phyloP scores from a whole-genome alignment of 2,113 vertebrate species.

The Siniperca chuatsi region DNA sequence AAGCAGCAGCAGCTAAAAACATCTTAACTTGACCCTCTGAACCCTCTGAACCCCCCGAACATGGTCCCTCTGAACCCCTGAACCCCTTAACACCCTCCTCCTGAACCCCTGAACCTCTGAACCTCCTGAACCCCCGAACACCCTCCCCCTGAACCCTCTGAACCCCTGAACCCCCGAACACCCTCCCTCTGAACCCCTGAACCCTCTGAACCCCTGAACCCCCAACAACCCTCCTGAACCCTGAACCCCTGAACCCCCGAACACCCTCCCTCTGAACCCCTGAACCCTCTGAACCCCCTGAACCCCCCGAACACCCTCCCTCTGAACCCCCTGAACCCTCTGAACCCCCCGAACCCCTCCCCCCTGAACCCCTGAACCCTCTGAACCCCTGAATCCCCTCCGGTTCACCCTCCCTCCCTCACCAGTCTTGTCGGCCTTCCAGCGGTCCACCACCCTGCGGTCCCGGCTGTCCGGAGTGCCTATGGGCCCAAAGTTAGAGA shows the following conservation, averaged over 20 bases:
- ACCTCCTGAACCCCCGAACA: neutral
- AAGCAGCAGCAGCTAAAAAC: too few relatives aligned
- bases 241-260: too few relatives aligned
- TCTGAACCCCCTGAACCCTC: too few relatives aligned
- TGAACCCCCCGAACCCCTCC: neutral
- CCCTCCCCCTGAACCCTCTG: neutral
- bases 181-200: neutral
- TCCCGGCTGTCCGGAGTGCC: conserved; percentile 96
- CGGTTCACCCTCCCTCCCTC: conserved; percentile 1
- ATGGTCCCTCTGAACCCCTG: too few relatives aligned
- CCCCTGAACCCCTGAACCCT: neutral
- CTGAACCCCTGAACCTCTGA: neutral
- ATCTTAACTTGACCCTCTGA: neutral
- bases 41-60: neutral
- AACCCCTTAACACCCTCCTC: neutral
- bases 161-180: too few relatives aligned
- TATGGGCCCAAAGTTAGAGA: conserved; percentile 97
- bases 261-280: too few relatives aligned
- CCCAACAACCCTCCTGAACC: neutral
- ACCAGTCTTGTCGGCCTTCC: conserved; percentile 97
- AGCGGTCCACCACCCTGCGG: conserved; percentile 91
- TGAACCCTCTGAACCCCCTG: neutral
- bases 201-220: too few relatives aligned
- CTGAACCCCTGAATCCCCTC: too few relatives aligned
- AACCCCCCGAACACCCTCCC: neutral